Base-by-base conservation (phyloP, 2,888 invertebrate genomes). In the Acanthosepion pharaonis region DNA sequence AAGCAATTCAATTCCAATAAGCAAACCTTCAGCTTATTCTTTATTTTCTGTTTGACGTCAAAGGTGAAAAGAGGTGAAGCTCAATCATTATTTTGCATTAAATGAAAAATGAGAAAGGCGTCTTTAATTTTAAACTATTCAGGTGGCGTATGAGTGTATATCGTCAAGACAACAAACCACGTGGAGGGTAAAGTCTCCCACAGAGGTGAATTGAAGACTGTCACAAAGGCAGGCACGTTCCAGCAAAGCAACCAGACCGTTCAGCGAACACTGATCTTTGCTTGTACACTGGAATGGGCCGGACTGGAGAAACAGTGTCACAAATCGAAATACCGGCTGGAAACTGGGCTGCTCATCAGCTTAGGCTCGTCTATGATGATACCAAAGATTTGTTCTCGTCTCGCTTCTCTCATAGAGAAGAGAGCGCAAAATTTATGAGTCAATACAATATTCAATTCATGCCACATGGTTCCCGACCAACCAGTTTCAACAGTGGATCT, bases 71-170 rank as follows among this genome's bases (percentile, higher is more conserved):
- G n/a, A 33, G n/a, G n/a, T 33, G n/a, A 78, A 78, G n/a, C 78
- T 78, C n/a, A 9, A 15, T 78, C 15, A 33, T 78, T 78, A 11
- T 78, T 33, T 33, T 78, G n/a, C n/a, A 78, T n/a, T 2, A 9
- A 33, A n/a, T 15, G 78, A 28, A n/a, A 78, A 78, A n/a, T 15
- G 78, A 33, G n/a, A 78, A 78, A 78, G 78, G 33, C n/a, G n/a
- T 78, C 78, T 78, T 78, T 33, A 78, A 78, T 78, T n/a, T n/a
- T 78, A 78, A 78, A 78, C 78, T 33, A 78, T n/a, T 78, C 78
- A 33, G 78, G 11, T 78, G n/a, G n/a, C n/a, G 15, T n/a, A 33
- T 78, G n/a, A 15, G 28, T 78, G 28, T 28, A 78, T 78, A 78
- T 78, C n/a, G 18, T 18, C 78, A 78, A 15, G 78, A 78, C 78